Base-by-base conservation (phyloP, 1,140 invertebrate genomes). In the Chrysomallon squamiferum region DNA sequence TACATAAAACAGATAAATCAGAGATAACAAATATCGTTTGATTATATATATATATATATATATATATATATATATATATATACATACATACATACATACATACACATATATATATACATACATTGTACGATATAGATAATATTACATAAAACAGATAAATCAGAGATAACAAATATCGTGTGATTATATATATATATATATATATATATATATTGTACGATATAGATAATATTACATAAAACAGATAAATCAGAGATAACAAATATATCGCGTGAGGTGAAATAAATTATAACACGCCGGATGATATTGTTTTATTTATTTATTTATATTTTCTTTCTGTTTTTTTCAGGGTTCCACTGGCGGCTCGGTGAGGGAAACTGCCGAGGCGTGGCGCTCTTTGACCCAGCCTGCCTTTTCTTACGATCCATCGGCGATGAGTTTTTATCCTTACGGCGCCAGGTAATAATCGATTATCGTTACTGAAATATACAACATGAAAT, bases 391-490 rank as follows among this genome's bases (percentile, higher is more conserved):
- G 71, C 33, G 71, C 5, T 69, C 71, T 4, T 60, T 72, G 35
- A 64, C 66, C 7, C 71, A 72, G 45, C 64, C 71, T 13, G 65
- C 71, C 4, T 63, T 72, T 20, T 43, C 58, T 9, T 72, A 72
- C 60, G 71, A 72, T 30, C 68, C 71, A 11, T 57, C 69, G 3
- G 43, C 69, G n/a, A 69, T 72, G 66, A 64, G 71, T 18, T 72
- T 72, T 43, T 72, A 72, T 32, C 66, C 71, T 15, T 72, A 68
- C 18, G 66, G 66, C 47, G 50, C 50, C 50, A 30, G 50, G 50
- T 54, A 54, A 54, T 15, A 22, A 2, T 27, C n/a, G 22, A 54
- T 29, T 54, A 13, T 43, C 25, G 15, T 47, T n/a, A n/a, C n/a
- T n/a, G n/a, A n/a, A n/a, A n/a, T n/a, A n/a, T n/a, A n/a, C n/a